Evolutionary conservation across 2,888 invertebrate species (phyloP).

Genomic region (Poecilobothrus nobilitatus): DNA sequence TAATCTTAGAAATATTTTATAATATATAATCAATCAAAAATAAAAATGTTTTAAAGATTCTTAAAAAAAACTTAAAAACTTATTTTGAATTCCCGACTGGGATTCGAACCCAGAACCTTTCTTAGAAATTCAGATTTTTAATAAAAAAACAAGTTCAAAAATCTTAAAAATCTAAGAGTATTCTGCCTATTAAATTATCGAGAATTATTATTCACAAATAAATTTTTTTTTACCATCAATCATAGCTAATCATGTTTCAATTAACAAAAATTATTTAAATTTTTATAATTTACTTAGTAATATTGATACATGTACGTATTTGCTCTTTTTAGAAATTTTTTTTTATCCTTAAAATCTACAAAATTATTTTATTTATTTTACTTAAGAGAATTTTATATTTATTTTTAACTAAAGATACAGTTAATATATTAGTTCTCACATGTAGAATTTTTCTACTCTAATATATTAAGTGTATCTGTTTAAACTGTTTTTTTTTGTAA

Average conservation of each 20-base stretch:
- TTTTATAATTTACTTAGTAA: not conserved
- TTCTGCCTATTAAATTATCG: conserved; percentile 26
- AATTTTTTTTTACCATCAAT: not conserved
- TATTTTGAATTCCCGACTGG: conserved; percentile 21
- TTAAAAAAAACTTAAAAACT: no score
- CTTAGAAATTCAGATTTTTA: conserved; percentile 9
- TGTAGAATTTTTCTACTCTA: conserved; percentile 20
- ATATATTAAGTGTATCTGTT: conserved; percentile 24
- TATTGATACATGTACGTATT: not conserved
- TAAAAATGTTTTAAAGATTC: no score
- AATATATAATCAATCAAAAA: no score
- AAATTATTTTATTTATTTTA: not conserved
- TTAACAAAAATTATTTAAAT: not conserved
- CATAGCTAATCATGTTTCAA: no score
- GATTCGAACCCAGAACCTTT: conserved; percentile 26
- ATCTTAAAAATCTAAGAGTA: conserved; percentile 17
- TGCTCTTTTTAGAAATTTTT: not conserved
- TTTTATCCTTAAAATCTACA: not conserved
- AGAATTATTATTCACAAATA: conserved; percentile 17
- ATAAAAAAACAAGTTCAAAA: not conserved
- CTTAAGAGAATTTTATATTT: no score
- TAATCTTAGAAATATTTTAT: no score
- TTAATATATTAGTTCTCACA: conserved; percentile 26
- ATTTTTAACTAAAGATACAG: conserved; percentile 19
- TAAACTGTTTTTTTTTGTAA: conserved; percentile 23